phyloP scores from a whole-genome alignment of 1,140 invertebrate species.

The Nebria ingens region DNA sequence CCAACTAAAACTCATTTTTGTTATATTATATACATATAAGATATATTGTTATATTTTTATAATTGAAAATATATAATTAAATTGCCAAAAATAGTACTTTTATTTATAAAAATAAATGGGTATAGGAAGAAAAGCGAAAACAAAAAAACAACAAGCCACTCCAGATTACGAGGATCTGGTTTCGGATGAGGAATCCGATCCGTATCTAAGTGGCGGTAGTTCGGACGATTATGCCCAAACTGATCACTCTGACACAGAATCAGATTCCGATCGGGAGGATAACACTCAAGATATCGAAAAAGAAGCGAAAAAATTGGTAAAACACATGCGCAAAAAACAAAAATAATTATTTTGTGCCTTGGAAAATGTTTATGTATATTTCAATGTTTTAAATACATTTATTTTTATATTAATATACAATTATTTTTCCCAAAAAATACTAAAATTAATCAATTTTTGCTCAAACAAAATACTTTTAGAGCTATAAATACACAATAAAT shows the following conservation, averaged over 20 bases:
- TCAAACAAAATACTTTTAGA: no score
- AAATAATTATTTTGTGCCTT: not conserved
- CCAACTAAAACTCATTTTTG: no score
- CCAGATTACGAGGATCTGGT: not conserved
- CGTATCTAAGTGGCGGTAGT: not conserved
- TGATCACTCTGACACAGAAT: not conserved
- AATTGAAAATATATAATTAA: not conserved
- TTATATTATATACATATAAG: not conserved
- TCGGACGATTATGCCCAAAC: not conserved
- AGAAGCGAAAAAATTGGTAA: not conserved
- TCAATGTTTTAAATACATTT: no score
- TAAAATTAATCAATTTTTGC: no score
- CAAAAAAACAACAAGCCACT: not conserved
- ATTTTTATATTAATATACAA: no score
- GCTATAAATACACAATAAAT: no score
- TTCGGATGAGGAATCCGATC: not conserved
- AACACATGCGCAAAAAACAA: no score
- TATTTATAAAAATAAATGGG: not conserved
- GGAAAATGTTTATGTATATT: no score
- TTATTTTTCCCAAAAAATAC: no score
- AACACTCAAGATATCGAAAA: not conserved
- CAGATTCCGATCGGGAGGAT: not conserved
- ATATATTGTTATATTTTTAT: not conserved
- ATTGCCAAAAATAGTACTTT: not conserved
- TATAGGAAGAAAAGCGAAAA: not conserved